Base-by-base conservation (phyloP, 1,140 invertebrate species). In the Pseudomyrmex sp. region DNA sequence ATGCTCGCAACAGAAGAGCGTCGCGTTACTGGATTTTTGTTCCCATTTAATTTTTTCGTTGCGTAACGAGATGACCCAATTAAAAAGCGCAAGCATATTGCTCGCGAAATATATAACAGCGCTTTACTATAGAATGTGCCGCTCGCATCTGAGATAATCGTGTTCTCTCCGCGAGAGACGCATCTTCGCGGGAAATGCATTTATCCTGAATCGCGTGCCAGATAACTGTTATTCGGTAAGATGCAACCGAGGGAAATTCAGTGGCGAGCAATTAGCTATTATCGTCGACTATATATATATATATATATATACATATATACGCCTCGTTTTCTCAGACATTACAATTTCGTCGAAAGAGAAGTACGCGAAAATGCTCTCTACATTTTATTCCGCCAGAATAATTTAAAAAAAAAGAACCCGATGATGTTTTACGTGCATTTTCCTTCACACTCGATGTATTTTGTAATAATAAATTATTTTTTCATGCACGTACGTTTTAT, bases 71-170 rank as follows among this genome's bases (percentile, higher is more conserved):
- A 75, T 63, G 46, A 75, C n/a, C 44, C 58, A 75, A 75, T 75
- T 75, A 75, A 63, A 35, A 48, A 63, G 20, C 20, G 8, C 10
- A 35, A 50, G 44, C 10, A 13, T 26, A 2, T 3, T 7, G 59
- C 59, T 75, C 44, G 59, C 48, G 63, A 75, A 75, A 12, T 23
- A 63, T 46, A 63, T 63, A 75, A 75, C 50, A 63, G 20, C 58
- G 10, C 15, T 63, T 62, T 75, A 75, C 10, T 26, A 26, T 26
- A 26, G 20, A 5, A 59, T 15, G 20, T 74, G 73, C 15, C 15
- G 23, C 18, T n/a, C 20, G 10, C 26, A 62, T 75, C 46, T 44
- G 20, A 9, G 15, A 35, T 75, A 50, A 75, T 75, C 58, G 10
- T 63, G n/a, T 75, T 46, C 15, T 75, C 35, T 46, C 15, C 9